Percentiles rank a stretch among this genome's conserved stretches.
Evolutionary conservation across 2,113 vertebrate genomes (phyloP).

Genomic region (Mionectes macconnelli): DNA sequence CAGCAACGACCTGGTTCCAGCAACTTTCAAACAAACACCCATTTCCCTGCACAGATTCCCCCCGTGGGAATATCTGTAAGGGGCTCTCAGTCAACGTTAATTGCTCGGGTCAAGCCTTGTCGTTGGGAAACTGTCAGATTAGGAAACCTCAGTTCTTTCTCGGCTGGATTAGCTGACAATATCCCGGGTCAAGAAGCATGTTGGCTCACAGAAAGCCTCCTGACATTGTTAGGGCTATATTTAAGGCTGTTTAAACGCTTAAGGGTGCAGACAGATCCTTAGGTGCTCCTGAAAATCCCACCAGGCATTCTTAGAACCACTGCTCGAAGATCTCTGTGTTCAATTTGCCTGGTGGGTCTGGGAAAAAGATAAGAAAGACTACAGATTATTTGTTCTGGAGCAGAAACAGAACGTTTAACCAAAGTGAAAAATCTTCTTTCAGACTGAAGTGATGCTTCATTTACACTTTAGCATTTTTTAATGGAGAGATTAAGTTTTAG

Average conservation of each 20-base stretch:
- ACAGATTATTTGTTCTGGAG: neutral
- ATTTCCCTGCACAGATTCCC: neutral
- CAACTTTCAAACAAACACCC: accelerated
- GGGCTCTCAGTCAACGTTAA: accelerated
- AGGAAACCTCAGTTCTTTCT: neutral
- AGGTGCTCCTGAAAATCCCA: neutral
- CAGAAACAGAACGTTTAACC: neutral
- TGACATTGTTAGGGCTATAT: neutral
- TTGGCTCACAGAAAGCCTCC: neutral
- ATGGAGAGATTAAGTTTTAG: neutral
- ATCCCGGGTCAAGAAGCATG: neutral
- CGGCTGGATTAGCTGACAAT: neutral
- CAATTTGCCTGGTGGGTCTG: neutral
- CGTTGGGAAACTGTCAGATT: neutral
- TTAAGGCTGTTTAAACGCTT: neutral
- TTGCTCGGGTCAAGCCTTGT: neutral
- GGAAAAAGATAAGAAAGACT: neutral
- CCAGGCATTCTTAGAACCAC: neutral
- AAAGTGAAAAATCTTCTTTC: neutral
- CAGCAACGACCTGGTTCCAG: neutral
- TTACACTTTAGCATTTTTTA: neutral
- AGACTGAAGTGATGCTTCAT: neutral
- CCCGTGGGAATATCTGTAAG: neutral
- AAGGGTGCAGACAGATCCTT: neutral
- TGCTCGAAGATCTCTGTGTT: accelerated